Base-by-base conservation (phyloP, 2,797 vertebrate species). In the Menidia menidia region DNA sequence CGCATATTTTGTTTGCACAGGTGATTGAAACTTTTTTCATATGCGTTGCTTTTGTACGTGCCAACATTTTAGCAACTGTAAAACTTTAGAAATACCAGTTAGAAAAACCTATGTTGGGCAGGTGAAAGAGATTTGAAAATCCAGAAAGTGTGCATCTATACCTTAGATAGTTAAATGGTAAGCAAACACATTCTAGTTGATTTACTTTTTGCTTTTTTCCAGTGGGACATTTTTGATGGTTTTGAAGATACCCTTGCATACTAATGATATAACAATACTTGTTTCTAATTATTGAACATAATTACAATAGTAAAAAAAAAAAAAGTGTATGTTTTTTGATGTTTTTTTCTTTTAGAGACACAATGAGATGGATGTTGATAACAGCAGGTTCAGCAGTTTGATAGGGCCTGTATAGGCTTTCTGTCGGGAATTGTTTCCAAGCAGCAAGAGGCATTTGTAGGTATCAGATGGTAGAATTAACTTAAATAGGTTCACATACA, bases 1-100 rank as follows among this genome's bases (percentile, higher is more conserved):
- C 45, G 88, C 81, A 91, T 85, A 90, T 93, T 93, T 94, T 91
- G 90, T 94, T 94, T 92, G 91, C 92, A 92, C 83, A 85, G 59
- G 61, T 65, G 72, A 72, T 73, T 78, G 64, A 61, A 64, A 60
- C 8, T 51, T 74, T 33, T 62, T 7, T 2, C 6, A 0, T 4
- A 18, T 13, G 6, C n/a, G 19, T 12, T 32, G 42, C 60, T 5
- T 35, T 39, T 16, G 16, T 25, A 48, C 30, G 12, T 50, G 45
- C 42, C 25, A 25, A 25, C 25, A 25, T 54, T 30, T 0, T 19
- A 31, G 25, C 55, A 55, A 47, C 31, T 19, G 60, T 33, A 35
- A 47, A 57, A 13, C 41, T 8, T 18, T 18, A 35, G 42, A 56
- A 44, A 19, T 19, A 39, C 31, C 25, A 32, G 25, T 4, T 1